Evolutionary conservation across 2,888 invertebrate species (phyloP).

Genomic region (Drosophila anomalata): DNA sequence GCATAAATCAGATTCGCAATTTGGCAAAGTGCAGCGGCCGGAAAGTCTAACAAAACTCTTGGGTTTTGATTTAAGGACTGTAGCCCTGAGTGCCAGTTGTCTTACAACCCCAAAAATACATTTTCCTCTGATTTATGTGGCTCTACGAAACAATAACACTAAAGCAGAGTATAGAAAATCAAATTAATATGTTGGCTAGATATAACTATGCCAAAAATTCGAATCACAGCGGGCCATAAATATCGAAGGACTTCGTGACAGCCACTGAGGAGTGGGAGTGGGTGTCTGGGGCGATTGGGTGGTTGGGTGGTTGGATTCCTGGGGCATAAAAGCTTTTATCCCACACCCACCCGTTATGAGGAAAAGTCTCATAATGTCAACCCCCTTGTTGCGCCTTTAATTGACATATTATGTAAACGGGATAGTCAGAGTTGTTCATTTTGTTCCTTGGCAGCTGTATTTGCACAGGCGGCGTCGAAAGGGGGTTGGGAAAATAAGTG

Average conservation of each 20-base stretch:
- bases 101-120: conserved; percentile 48
- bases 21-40: conserved; percentile 71
- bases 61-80: conserved; percentile 28
- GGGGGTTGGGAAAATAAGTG: conserved; percentile 6
- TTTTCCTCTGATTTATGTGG: conserved; percentile 65
- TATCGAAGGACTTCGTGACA: conserved; percentile 9
- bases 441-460: conserved; percentile 64
- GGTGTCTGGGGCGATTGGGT: not conserved
- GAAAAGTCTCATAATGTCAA: not conserved
- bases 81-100: conserved; percentile 5
- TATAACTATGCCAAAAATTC: conserved; percentile 28
- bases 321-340: conserved; percentile 31
- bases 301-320: not conserved
- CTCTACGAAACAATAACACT: conserved; percentile 49
- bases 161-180: conserved; percentile 42
- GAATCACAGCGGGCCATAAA: conserved; percentile 38
- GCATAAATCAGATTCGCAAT: conserved; percentile 76
- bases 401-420: conserved; percentile 81
- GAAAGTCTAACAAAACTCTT: conserved; percentile 32
- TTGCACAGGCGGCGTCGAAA: conserved; percentile 57
- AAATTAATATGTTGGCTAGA: conserved; percentile 60
- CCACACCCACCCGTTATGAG: not conserved
- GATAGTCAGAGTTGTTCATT: conserved; percentile 72
- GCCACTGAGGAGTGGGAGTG: not conserved
- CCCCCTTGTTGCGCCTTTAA: conserved; percentile 55